Base-by-base conservation (phyloP, 2,797 vertebrate genomes). In the Allobates femoralis region DNA sequence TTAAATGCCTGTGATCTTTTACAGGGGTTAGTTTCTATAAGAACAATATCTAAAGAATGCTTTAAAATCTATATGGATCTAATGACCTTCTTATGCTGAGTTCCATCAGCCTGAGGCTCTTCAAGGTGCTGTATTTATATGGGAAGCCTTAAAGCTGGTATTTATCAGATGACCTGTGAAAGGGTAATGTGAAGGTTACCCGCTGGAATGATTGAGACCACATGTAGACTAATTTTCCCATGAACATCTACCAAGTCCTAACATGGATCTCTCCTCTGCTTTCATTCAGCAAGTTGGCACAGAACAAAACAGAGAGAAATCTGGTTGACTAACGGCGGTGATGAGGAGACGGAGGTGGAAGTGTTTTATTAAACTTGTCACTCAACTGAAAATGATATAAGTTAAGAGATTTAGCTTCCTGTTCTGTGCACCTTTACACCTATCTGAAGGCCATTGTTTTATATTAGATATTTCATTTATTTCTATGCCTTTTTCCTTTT, bases 91-190 rank as follows among this genome's bases (percentile, higher is more conserved):
- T 92, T 91, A 92, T 92, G 93, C 80, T 12, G 0, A 92, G 94
- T 93, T 94, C 93, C 91, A 92, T 89, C 94, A 94, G 95, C 94
- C 92, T 90, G 88, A 89, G 94, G 94, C 94, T 92, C 92, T 90
- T 79, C 88, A 83, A 95, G 93, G 94, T 96, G 92, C 93, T 93
- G 92, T 93, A 91, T 96, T 94, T 96, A 93, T 97, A 96, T 94
- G 94, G 96, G 96, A 96, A 95, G 90, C 92, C 93, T 92, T 41
- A 91, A 34, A 90, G 91, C 91, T 96, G 96, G 95, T 96, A 94
- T 95, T 96, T 97, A 95, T 97, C 96, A 96, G 96, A 96, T 97
- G 96, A 97, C 93, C 94, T 93, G 95, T 96, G 94, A 94, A 95
- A 94, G 95, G 93, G 93, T 95, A 95, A 95, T 93, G 91, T 93